Percentiles rank a stretch among this genome's conserved stretches.
These are phyloP conservation scores for Platyrinchus mystaceus DNA, from an alignment of 2,797 vertebrate species.

Conservation along the genomic window DNA sequence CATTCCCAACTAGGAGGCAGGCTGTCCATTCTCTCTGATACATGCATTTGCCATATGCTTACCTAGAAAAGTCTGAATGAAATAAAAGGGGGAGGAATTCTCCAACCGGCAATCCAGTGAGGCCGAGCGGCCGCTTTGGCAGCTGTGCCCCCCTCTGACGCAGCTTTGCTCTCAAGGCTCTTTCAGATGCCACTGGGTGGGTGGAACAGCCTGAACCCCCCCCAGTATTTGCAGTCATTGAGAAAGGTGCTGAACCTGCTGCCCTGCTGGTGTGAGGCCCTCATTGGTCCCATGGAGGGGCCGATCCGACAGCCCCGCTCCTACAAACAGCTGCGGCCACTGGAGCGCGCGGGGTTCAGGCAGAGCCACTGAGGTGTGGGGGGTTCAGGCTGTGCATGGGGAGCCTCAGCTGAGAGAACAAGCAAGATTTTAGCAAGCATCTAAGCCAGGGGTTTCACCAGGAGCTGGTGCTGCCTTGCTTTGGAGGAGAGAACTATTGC, in stretches of 20 bases:
- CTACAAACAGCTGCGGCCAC: neutral
- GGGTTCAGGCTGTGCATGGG: fast-evolving
- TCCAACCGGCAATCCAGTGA: neutral
- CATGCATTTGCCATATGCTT: neutral
- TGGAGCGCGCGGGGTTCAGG: fast-evolving
- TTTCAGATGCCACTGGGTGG: neutral
- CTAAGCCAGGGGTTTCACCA: neutral
- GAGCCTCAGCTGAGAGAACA: neutral
- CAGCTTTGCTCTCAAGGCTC: conserved; percentile 46
- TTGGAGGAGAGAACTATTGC: neutral
- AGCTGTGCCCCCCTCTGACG: neutral
- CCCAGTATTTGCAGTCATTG: conserved; percentile 42
- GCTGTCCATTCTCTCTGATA: neutral
- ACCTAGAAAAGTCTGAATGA: neutral
- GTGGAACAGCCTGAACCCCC: neutral
- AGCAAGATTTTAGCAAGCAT: neutral
- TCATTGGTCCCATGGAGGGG: neutral
- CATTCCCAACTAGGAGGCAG: neutral
- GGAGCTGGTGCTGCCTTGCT: neutral
- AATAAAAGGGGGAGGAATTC: neutral
- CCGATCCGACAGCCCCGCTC: neutral
- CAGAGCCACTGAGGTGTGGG: neutral
- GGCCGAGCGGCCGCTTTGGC: neutral
- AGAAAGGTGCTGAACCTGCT: neutral
- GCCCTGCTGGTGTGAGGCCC: neutral